Conservation (phyloP, 2,113 vertebrate genomes). For the Aldabrachelys gigantea region DNA sequence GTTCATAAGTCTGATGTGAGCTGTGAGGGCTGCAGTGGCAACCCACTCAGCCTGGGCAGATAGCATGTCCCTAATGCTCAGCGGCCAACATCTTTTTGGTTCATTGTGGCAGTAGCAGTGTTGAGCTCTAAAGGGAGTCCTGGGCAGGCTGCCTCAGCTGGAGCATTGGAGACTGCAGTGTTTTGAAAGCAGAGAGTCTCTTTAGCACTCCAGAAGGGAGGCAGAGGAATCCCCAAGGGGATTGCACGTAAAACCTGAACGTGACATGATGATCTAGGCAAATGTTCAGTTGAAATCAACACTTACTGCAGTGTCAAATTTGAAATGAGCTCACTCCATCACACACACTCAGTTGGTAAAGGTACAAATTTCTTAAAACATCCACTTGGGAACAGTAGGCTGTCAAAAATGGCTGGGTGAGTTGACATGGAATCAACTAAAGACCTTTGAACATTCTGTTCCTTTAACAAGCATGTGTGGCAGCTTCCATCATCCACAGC, state of each 20-base stretch:
- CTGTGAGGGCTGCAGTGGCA: background rate
- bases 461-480: background rate
- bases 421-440: rapidly evolving
- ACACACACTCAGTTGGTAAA: background rate
- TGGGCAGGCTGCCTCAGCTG: background rate
- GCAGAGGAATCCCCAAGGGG: background rate
- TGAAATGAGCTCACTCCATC: rapidly evolving
- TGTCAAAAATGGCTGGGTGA: background rate
- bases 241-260: background rate
- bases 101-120: slow-evolving; percentile 5
- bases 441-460: background rate
- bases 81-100: background rate
- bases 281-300: background rate
- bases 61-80: background rate
- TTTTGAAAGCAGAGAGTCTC: background rate
- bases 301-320: rapidly evolving
- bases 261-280: background rate
- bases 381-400: background rate
- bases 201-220: background rate
- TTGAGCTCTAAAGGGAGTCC: background rate
- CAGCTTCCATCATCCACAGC: background rate
- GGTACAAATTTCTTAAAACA: background rate
- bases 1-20: background rate
- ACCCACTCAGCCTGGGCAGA: background rate
- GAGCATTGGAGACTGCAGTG: background rate